A percentile compares a stretch with the other conserved stretches of the same genome.
phyloP scores from a whole-genome alignment of 1,140 invertebrate genomes.

The Acromyrmex echinatior region DNA sequence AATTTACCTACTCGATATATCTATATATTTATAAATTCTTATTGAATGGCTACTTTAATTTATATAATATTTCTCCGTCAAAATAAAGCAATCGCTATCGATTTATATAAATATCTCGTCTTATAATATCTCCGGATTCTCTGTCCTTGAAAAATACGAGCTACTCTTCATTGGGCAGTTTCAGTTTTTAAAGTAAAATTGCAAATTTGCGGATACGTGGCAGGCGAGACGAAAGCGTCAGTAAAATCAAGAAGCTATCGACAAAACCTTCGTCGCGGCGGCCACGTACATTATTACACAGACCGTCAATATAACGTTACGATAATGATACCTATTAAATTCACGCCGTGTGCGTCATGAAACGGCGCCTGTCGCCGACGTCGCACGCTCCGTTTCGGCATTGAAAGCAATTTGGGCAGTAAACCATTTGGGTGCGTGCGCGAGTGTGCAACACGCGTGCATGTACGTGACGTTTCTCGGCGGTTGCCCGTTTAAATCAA shows the following conservation, averaged over 20 bases:
- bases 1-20: neutral
- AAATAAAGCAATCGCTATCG: neutral
- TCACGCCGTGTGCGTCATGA: slow-evolving; percentile 64
- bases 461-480: neutral
- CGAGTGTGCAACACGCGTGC: too few species aligned
- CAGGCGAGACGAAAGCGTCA: slow-evolving; percentile 10
- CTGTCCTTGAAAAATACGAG: neutral
- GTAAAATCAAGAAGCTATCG: neutral
- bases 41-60: neutral
- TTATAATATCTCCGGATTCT: neutral
- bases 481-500: slow-evolving; percentile 24
- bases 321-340: slow-evolving; percentile 68
- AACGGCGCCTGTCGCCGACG: slow-evolving; percentile 44
- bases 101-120: slow-evolving; percentile 45
- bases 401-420: slow-evolving; percentile 64
- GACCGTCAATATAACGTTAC: slow-evolving; percentile 47
- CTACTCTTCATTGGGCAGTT: neutral
- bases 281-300: slow-evolving; percentile 57
- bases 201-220: neutral
- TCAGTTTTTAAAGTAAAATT: slow-evolving; percentile 17
- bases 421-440: slow-evolving; percentile 18
- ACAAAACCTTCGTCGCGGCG: slow-evolving; percentile 15
- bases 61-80: neutral
- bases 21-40: slow-evolving; percentile 38
- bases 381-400: slow-evolving; percentile 48